Conservation (phyloP, 2,888 invertebrate species). For the Clostera curtula region DNA sequence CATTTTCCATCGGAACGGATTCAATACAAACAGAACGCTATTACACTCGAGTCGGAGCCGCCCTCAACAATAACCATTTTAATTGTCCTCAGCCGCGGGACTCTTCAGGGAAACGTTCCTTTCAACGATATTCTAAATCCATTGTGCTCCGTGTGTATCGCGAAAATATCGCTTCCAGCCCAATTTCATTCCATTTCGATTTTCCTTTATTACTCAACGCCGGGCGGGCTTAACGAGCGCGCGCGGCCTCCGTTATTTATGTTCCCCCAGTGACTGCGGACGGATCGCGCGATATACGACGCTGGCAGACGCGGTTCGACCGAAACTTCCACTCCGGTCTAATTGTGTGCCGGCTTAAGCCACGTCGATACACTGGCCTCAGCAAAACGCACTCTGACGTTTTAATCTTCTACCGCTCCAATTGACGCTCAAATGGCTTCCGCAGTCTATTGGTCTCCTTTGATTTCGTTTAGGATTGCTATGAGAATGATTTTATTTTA, state of each 20-base stretch:
- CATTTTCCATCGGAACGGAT: conserved; percentile 51
- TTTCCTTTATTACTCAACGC: conserved; percentile 74
- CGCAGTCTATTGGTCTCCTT: conserved; percentile 8
- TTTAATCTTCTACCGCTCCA: conserved; percentile 47
- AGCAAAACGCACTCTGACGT: conserved; percentile 39
- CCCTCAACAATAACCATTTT: conserved; percentile 61
- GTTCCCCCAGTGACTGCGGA: conserved; percentile 71
- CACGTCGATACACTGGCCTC: conserved; percentile 48
- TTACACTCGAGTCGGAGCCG: conserved; percentile 40
- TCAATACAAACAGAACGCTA: conserved; percentile 56
- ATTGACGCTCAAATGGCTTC: conserved; percentile 15
- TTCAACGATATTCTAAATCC: conserved; percentile 63
- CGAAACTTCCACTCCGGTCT: conserved; percentile 60
- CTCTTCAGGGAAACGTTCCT: conserved; percentile 51
- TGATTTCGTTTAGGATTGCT: too few relatives aligned
- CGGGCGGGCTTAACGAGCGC: conserved; percentile 71
- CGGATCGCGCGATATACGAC: conserved; percentile 68
- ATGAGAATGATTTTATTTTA: too few relatives aligned
- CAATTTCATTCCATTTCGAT: conserved; percentile 75
- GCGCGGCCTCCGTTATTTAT: conserved; percentile 70
- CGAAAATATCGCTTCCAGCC: conserved; percentile 68
- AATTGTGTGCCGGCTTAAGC: conserved; percentile 67
- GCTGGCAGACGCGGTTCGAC: conserved; percentile 50
- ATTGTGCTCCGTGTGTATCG: conserved; percentile 62
- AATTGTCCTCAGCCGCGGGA: conserved; percentile 58